phyloP scores from a whole-genome alignment of 2,797 vertebrate species.

The Spizella passerina region DNA sequence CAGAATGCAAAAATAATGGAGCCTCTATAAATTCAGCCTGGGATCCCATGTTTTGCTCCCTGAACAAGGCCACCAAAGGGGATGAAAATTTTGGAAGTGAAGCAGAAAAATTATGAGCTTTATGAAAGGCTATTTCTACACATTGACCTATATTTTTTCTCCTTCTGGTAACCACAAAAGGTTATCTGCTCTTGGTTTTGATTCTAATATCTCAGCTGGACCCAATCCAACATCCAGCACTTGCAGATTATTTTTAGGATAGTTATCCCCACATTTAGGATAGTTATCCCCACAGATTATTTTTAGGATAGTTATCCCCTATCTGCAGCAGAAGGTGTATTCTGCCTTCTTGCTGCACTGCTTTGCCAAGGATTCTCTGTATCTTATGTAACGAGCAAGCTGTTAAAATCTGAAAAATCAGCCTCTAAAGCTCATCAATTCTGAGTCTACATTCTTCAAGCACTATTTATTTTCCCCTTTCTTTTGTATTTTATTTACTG shows the following conservation, averaged over 20 bases:
- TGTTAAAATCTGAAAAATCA: constrained; percentile 2
- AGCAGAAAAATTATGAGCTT: not conserved
- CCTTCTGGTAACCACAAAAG: not conserved
- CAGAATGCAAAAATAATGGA: not conserved
- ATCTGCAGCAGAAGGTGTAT: too few species aligned
- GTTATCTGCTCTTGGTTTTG: not conserved
- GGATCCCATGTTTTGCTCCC: not conserved
- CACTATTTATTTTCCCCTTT: not conserved
- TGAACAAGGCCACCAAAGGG: not conserved
- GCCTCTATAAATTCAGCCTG: not conserved
- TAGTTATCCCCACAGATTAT: not conserved
- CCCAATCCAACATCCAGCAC: not conserved
- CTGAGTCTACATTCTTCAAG: not conserved
- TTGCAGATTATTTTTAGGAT: not conserved
- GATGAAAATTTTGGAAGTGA: not conserved
- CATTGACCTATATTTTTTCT: not conserved
- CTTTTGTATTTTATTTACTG: not conserved
- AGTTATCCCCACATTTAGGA: not conserved
- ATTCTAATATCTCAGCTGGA: not conserved
- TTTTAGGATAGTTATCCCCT: not conserved
- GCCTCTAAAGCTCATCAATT: not conserved
- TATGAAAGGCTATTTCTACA: not conserved
- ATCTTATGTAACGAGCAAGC: constrained; percentile 33
- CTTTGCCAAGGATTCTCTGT: constrained; percentile 14
- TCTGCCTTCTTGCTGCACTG: not conserved